These are phyloP conservation scores for Paralichthys olivaceus DNA, from an alignment of 2,113 vertebrate species.

Conservation along the genomic window DNA sequence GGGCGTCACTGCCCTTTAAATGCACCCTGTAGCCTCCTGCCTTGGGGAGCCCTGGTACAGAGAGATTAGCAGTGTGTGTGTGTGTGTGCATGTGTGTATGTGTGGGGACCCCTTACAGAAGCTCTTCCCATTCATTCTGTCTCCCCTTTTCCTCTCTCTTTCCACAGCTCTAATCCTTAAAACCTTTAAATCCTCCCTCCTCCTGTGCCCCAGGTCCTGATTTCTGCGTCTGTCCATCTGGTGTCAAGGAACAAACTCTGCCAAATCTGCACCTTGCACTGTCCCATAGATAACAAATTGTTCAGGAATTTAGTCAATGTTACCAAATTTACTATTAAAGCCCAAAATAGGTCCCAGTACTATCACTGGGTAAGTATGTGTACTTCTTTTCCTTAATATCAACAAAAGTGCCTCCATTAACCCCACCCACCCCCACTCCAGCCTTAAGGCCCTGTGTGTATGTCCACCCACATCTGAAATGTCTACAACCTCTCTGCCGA, in stretches of 20 bases:
- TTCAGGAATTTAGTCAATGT: not conserved
- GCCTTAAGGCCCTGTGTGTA: slow-evolving; percentile 9
- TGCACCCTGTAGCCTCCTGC: slow-evolving; percentile 50
- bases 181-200: slow-evolving; percentile 71
- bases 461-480: slow-evolving; percentile 19
- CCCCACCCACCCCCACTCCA: not conserved
- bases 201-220: slow-evolving; percentile 40
- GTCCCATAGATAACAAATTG: not conserved
- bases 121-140: slow-evolving; percentile 36
- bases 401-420: slow-evolving; percentile 41
- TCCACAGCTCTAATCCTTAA: slow-evolving; percentile 63
- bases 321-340: not conserved
- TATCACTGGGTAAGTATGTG: no score
- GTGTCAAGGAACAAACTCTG: slow-evolving; percentile 31
- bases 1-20: slow-evolving; percentile 37
- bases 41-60: slow-evolving; percentile 44
- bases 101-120: slow-evolving; percentile 35
- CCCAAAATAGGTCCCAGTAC: not conserved
- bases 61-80: slow-evolving; percentile 50
- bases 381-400: not conserved
- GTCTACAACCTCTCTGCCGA: slow-evolving; percentile 46
- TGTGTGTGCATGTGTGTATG: slow-evolving; percentile 2
- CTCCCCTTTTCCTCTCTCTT: slow-evolving; percentile 46
- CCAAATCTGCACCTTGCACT: not conserved
- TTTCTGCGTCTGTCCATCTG: slow-evolving; percentile 54